Base-by-base conservation (phyloP, 2,888 invertebrate species). In the Netelia fuscicornis region DNA sequence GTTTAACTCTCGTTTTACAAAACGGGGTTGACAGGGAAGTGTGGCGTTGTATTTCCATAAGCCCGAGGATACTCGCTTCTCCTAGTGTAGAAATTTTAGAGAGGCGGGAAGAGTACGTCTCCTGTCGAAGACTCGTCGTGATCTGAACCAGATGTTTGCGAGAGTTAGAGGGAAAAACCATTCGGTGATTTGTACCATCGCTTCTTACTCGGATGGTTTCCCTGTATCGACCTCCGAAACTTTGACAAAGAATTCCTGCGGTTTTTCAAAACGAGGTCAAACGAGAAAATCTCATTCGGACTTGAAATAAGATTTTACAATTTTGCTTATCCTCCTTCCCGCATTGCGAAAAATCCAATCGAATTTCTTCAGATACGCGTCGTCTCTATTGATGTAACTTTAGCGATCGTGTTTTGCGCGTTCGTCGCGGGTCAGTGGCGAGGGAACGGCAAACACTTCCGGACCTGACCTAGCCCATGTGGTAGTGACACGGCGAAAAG, bases 101-200 rank as follows among this genome's bases (percentile, higher is more conserved):
- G 30, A 67, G 67, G 23, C 58, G 58, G 58, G 17, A 20, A 74
- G 42, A 8, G 82, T 76, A 60, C 71, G 70, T 65, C 62, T 60
- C 77, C n/a, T 13, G 5, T n/a, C 52, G 11, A 70, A 72, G 72
- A 82, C 75, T 54, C 13, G 44, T n/a, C 17, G 23, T 68, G 60
- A 85, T 82, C 85, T 60, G 71, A 85, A 85, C 75, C 85, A 82
- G 82, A 85, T 85, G 85, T 77, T 79, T 58, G 54, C 71, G 17
- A 80, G 76, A 65, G 58, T 48, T 82, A 60, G 17, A 13, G 67
- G 56, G 58, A 83, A 86, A 80, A 74, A 85, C 79, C 83, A 80
- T 48, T 11, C 68, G 71, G 81, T 80, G 60, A 86, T 86, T 87
- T 86, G 86, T 87, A 83, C 84, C 13, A 74, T 56, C 48, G 72